Base-by-base conservation (phyloP, 37 sponge, comb jelly and placozoan genomes). In the Agelas oroides region DNA sequence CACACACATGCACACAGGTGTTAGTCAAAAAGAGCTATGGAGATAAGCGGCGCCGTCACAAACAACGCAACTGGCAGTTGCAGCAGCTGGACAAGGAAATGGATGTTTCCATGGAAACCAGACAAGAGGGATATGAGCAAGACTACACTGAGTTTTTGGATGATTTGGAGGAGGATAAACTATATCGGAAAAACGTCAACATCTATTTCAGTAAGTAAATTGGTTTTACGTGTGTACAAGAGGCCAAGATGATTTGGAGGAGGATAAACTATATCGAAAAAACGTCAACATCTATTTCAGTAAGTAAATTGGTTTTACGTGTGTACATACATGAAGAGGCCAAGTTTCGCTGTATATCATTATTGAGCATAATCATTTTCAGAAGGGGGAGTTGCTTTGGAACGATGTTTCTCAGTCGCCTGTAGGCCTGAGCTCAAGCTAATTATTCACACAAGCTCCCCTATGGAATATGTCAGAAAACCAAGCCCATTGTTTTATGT, bases 1-100 rank as follows among this genome's bases (percentile, higher is more conserved):
- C 3, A 5, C 2, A 25, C 63, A 61, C 14, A 61, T 11, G 2
- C 5, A 61, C 67, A 35, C 64, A 94, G 90, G 54, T 98, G 16
- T 74, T 98, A 55, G 95, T 98, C 20, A 96, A 96, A 91, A 98
- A 98, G 92, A 76, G 73, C 30, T 98, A 91, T 77, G 97, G 94
- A 12, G 95, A 98, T 74, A 87, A 90, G 80, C 66, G 63, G 59
- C 96, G 88, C 67, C 65, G 99, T 56, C 84, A 80, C 63, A 81
- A 86, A 77, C 64, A 83, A 5, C 85, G 99, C 14, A 96, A 94
- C 77, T 98, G 97, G 97, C 59, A 96, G 73, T 83, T 98, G 71
- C 90, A 92, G 79, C 71, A 67, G 35, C 78, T 98, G 66, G 71
- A 87, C 33, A 78, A 70, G 35, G 93, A 92, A 28, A 62, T 40